A percentile compares a stretch with the other conserved stretches of the same genome.
Conservation (phyloP, 1,140 invertebrate species). For the Aradophagus sp. region DNA sequence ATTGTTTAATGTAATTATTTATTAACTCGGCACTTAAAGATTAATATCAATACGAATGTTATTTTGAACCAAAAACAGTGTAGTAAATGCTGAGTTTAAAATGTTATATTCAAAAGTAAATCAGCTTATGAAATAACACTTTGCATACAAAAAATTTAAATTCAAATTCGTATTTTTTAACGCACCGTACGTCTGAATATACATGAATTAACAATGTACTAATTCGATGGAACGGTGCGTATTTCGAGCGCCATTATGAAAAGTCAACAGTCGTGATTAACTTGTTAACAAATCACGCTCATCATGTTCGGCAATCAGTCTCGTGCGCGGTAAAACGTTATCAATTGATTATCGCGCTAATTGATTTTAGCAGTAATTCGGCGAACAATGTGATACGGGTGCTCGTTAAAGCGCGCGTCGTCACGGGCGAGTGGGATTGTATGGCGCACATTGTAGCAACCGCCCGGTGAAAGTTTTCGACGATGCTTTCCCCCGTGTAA, state of each 20-base stretch:
- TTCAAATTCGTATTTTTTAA: too few relatives aligned
- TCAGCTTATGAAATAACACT: too few relatives aligned
- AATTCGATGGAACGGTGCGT: too few relatives aligned
- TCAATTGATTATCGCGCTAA: constrained; percentile 36
- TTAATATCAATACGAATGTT: too few relatives aligned
- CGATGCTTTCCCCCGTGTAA: constrained; percentile 68
- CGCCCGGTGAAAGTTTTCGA: constrained; percentile 67
- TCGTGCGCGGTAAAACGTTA: constrained; percentile 16
- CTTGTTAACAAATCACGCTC: constrained; percentile 39
- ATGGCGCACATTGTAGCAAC: constrained; percentile 59
- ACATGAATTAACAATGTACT: too few relatives aligned
- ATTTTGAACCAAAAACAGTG: too few relatives aligned
- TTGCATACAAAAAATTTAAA: too few relatives aligned
- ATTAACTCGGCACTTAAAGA: too few relatives aligned
- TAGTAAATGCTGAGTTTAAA: too few relatives aligned
- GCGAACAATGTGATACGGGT: constrained; percentile 45
- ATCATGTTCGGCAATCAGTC: constrained; percentile 26
- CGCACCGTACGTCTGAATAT: too few relatives aligned
- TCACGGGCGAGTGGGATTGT: constrained; percentile 24
- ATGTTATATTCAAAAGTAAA: too few relatives aligned
- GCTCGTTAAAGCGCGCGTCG: constrained; percentile 40
- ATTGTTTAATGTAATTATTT: too few relatives aligned
- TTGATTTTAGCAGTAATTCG: constrained; percentile 41
- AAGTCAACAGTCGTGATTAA: constrained; percentile 17
- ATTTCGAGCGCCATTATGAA: constrained; percentile 38